Evolutionary conservation across 2,113 vertebrate species (phyloP).

Genomic region (Grammomys surdaster): DNA sequence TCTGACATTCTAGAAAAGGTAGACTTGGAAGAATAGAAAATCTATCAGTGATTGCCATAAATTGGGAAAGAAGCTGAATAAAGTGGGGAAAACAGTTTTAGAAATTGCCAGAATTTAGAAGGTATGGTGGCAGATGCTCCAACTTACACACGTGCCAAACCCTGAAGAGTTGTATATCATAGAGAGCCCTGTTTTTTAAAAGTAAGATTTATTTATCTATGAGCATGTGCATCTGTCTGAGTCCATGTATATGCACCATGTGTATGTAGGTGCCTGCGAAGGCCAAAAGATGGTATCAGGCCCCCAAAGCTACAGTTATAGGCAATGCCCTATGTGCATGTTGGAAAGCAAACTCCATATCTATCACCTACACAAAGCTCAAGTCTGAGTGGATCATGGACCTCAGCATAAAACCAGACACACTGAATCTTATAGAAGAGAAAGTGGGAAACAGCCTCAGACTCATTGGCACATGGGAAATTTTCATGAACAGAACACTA

Average conservation of each 20-base stretch:
- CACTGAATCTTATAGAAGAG: too few relatives aligned
- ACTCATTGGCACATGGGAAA: too few relatives aligned
- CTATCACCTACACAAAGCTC: background rate
- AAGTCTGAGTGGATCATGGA: background rate
- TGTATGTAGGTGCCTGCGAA: background rate
- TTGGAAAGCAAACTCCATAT: background rate
- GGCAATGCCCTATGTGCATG: background rate
- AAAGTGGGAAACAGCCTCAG: too few relatives aligned
- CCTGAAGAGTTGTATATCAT: accelerated
- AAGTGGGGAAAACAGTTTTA: background rate
- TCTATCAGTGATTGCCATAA: background rate
- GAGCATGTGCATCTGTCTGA: background rate
- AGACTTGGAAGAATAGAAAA: background rate
- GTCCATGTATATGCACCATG: background rate
- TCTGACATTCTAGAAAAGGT: background rate
- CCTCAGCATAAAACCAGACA: too few relatives aligned
- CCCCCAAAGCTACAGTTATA: background rate
- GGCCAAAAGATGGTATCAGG: background rate
- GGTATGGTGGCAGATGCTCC: accelerated
- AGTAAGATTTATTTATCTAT: background rate
- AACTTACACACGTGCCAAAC: background rate
- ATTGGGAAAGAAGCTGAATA: accelerated
- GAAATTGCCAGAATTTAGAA: accelerated
- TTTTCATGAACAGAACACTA: too few relatives aligned
- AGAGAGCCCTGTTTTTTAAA: background rate